Evolutionary conservation across 2,888 invertebrate species (phyloP), one percentile per base, ranked within the genome.

Genomic region (Pelosia muscerda): DNA sequence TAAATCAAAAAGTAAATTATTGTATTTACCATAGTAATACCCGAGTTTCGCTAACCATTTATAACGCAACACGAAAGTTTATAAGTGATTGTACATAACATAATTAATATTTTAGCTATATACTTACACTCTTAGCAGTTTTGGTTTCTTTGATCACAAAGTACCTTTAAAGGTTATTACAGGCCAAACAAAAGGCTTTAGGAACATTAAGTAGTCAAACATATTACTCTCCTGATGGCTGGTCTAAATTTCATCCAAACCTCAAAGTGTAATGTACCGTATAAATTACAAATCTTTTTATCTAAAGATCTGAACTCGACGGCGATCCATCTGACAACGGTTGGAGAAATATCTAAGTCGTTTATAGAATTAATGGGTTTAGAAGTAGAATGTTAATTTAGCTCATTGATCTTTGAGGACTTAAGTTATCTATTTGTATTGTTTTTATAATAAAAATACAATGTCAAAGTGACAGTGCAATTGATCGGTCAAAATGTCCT

Each of bases 221-320:
- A 78, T 75, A 70, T 64, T 72, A 71, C 72, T 76, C 72, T 80
- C 65, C 23, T 49, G 59, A 59, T 65, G 38, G 54, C 63, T 62
- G 59, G 74, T 71, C 64, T 61, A 78, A 76, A 77, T 69, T 72
- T 73, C 53, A 69, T 68, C 69, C 62, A 73, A 81, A 75, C 62
- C 68, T 69, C 69, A 56, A 68, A 71, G 68, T 69, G 75, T 74
- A 80, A 81, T 79, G 78, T 79, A 71, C 78, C 80, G 72, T 73
- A 81, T 80, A 82, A 82, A 84, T 83, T 78, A 82, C 78, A 73
- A 75, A 80, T 78, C 75, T 79, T 79, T 82, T 82, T 82, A 84
- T 83, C 84, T 77, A 61, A 64, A 65, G 76, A 77, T 82, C 84
- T 73, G 54, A 76, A 71, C 78, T 71, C 80, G 73, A 73, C 69